Conservation (phyloP, 2,797 vertebrate genomes). For the Lithobates sylvaticus region DNA sequence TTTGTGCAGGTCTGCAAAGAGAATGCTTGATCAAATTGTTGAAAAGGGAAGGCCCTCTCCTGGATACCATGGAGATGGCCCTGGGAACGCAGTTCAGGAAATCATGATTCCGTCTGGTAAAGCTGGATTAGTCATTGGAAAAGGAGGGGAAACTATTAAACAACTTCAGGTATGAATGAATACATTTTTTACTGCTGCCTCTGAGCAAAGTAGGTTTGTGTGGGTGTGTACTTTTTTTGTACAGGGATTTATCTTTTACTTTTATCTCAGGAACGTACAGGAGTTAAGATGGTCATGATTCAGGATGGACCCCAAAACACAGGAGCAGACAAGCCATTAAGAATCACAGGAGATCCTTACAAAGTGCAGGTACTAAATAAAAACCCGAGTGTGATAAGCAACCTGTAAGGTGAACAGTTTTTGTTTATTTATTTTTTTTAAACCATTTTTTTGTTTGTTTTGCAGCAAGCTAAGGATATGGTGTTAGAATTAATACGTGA, state of each 20-base stretch:
- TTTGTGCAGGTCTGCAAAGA: constrained; percentile 85
- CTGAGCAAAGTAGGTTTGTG: neutral
- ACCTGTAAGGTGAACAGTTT: constrained; percentile 5
- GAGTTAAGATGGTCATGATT: constrained; percentile 99
- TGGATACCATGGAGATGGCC: constrained; percentile 92
- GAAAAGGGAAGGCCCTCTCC: constrained; percentile 96
- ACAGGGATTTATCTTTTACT: neutral
- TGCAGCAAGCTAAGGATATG: constrained; percentile 99
- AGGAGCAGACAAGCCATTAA: constrained; percentile 96
- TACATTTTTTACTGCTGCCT: neutral
- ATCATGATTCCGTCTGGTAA: constrained; percentile 98
- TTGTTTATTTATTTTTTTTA: constrained; percentile 5
- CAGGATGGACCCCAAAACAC: constrained; percentile 98
- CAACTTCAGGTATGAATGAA: constrained; percentile 88
- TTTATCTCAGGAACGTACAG: constrained; percentile 86
- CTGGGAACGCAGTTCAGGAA: constrained; percentile 96
- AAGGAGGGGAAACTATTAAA: constrained; percentile 98
- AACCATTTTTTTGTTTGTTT: constrained; percentile 39
- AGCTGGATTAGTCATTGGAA: constrained; percentile 97
- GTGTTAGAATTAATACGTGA: constrained; percentile 99
- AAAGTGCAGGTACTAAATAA: constrained; percentile 91
- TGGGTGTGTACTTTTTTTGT: neutral
- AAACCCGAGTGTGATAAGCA: neutral
- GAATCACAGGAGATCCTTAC: constrained; percentile 98
- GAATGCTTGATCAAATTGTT: constrained; percentile 94